Percentiles rank a stretch among this genome's conserved stretches.
phyloP scores from a whole-genome alignment of 2,888 invertebrate genomes.

The Epistrophella euchroma region DNA sequence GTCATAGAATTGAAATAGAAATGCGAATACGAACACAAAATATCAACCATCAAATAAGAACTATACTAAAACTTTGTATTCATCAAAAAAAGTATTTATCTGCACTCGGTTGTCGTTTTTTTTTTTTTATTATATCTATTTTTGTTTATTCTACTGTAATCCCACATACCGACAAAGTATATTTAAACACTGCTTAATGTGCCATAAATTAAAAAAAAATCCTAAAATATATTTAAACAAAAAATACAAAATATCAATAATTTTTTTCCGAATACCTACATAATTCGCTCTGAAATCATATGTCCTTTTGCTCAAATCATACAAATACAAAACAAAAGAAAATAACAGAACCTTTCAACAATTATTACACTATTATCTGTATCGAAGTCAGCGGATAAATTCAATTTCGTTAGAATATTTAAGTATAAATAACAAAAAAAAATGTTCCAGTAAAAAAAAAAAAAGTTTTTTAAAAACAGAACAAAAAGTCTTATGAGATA shows the following conservation, averaged over 20 bases:
- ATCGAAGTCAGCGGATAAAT: conserved; percentile 50
- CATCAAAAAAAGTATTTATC: conserved; percentile 66
- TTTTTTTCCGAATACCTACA: not conserved
- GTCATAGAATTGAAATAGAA: conserved; percentile 44
- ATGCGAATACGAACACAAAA: conserved; percentile 33
- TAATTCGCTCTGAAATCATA: conserved; percentile 40
- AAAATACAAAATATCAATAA: not conserved
- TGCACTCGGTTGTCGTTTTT: conserved; percentile 53
- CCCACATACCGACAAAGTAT: conserved; percentile 67
- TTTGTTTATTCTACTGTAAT: conserved; percentile 33
- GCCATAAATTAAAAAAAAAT: conserved; percentile 63
- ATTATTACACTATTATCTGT: not conserved
- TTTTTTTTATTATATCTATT: conserved; percentile 16
- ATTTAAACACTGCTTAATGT: conserved; percentile 72
- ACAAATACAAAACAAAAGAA: not conserved
- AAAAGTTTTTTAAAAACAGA: not conserved
- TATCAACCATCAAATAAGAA: not conserved
- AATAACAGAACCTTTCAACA: conserved; percentile 9
- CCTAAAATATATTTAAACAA: conserved; percentile 19
- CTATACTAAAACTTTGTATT: conserved; percentile 57
- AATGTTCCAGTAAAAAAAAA: conserved; percentile 52
- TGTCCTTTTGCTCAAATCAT: conserved; percentile 55
- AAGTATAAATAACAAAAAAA: conserved; percentile 26
- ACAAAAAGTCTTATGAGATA: conserved; percentile 50
- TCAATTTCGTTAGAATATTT: conserved; percentile 59